Evolutionary conservation across 64 coral and sea anemone genomes (phyloP).

Genomic region (Platygyra sinensis): DNA sequence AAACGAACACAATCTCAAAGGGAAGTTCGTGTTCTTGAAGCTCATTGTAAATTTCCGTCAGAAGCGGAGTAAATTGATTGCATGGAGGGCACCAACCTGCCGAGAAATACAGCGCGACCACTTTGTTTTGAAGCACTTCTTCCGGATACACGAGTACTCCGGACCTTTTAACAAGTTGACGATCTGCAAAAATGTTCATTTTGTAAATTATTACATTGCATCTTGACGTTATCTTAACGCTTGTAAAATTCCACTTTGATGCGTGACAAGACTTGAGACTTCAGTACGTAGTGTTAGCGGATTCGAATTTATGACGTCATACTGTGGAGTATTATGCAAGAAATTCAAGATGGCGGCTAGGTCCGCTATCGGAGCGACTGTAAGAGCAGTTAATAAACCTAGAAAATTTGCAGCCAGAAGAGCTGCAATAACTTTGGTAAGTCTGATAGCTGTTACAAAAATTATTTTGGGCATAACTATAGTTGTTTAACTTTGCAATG

Average conservation of each 20-base stretch:
- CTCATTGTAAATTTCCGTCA: conserved; percentile 83
- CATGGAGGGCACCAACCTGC: conserved; percentile 92
- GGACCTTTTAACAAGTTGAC: conserved; percentile 71
- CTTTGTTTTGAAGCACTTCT: conserved; percentile 77
- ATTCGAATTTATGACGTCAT: conserved; percentile 69
- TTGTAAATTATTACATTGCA: background rate
- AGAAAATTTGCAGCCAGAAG: conserved; percentile 88
- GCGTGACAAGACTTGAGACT: conserved; percentile 13
- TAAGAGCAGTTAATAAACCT: conserved; percentile 83
- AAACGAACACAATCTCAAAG: conserved; percentile 82
- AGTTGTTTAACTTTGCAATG: background rate
- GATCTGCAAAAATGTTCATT: conserved; percentile 83
- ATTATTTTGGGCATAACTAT: background rate
- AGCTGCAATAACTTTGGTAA: conserved; percentile 95
- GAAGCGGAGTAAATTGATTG: conserved; percentile 77
- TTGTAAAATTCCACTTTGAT: background rate
- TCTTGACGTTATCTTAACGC: background rate
- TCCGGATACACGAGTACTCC: conserved; percentile 67
- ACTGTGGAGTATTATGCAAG: conserved; percentile 19
- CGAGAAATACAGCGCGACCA: conserved; percentile 89
- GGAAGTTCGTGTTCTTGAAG: conserved; percentile 50
- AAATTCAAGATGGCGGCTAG: conserved; percentile 89
- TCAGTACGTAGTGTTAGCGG: conserved; percentile 39
- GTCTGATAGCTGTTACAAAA: background rate
- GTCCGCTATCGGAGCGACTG: conserved; percentile 70